Evolutionary conservation across 2,113 vertebrate species (phyloP), one percentile per base, ranked within the genome.

Genomic region (Caranx ignobilis): DNA sequence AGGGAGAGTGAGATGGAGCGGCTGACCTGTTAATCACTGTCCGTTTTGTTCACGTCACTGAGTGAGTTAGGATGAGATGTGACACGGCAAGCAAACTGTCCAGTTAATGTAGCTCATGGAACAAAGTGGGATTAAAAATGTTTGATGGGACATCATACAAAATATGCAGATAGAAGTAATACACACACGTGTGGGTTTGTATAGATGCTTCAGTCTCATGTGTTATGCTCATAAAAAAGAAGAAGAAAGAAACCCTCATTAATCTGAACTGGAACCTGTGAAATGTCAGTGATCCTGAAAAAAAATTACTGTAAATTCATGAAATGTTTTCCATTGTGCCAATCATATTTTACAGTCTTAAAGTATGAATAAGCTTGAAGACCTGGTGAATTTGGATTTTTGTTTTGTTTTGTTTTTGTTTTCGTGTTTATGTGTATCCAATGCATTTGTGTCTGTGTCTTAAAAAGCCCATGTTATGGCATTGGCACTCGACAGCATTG

Each of bases 241-340:
- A 34, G 45, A 32, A 75, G 73, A 68, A 69, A 62, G 68, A 75
- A 32, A 70, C 76, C 79, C 74, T 87, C 62, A 35, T 75, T 71
- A 70, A 85, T 86, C 91, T 91, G 43, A 94, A 92, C 91, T 92
- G 90, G 89, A 92, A 92, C 85, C 81, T 89, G 87, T 91, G 86
- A 92, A 88, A 90, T 75, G 68, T 91, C 81, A 77, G 48, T 63
- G 63, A 85, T 85, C 71, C 79, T 79, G 57, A 88, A 78, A 77
- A 77, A 77, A 72, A 67, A 62, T 77, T 79, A 71, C 75, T 85
- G 87, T 88, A 84, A 82, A 90, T 85, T 82, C 74, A 88, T 79
- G 50, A 79, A 47, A 76, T 80, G 75, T 85, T 92, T 91, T 84
- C 72, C 81, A 77, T 89, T 85, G 83, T 88, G 82, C 89, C 87